Percentiles rank a stretch among this genome's conserved stretches.
These are phyloP conservation scores for Nilaparvata lugens DNA, from an alignment of 1,140 invertebrate species.

Conservation along the genomic window DNA sequence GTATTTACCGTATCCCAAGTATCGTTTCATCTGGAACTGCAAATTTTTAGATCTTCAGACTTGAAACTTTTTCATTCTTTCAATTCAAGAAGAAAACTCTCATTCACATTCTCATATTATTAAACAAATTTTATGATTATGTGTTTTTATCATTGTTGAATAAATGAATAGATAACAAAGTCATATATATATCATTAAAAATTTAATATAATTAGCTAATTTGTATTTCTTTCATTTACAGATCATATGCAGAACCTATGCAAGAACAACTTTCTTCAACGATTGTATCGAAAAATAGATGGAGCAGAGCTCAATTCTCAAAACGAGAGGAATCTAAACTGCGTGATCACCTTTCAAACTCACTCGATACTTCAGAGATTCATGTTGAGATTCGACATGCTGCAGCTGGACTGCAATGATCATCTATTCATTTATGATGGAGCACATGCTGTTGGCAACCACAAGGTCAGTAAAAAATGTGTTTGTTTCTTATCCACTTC, in stretches of 20 bases:
- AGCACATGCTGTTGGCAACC: slow-evolving; percentile 72
- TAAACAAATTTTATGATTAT: too few relatives aligned
- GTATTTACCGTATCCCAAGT: too few relatives aligned
- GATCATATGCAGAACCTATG: slow-evolving; percentile 77
- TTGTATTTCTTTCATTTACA: slow-evolving; percentile 39
- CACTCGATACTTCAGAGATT: slow-evolving; percentile 87
- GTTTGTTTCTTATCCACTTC: too few relatives aligned
- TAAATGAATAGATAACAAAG: too few relatives aligned
- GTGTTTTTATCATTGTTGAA: too few relatives aligned
- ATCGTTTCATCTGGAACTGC: too few relatives aligned
- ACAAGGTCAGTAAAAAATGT: slow-evolving; percentile 63
- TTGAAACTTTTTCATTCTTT: too few relatives aligned
- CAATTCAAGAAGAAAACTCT: too few relatives aligned
- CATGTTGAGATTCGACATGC: slow-evolving; percentile 77
- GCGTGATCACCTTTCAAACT: slow-evolving; percentile 85
- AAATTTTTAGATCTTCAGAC: too few relatives aligned
- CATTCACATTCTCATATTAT: too few relatives aligned
- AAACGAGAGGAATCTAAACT: slow-evolving; percentile 82
- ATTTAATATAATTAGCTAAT: too few relatives aligned
- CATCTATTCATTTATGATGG: slow-evolving; percentile 88
- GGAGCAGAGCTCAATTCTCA: slow-evolving; percentile 79
- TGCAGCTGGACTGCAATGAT: slow-evolving; percentile 84
- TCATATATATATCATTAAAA: too few relatives aligned
- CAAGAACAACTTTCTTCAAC: slow-evolving; percentile 76
- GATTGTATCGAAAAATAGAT: slow-evolving; percentile 80